Evolutionary conservation across 2,113 vertebrate species (phyloP).

Genomic region (Ramphastos sulfuratus): DNA sequence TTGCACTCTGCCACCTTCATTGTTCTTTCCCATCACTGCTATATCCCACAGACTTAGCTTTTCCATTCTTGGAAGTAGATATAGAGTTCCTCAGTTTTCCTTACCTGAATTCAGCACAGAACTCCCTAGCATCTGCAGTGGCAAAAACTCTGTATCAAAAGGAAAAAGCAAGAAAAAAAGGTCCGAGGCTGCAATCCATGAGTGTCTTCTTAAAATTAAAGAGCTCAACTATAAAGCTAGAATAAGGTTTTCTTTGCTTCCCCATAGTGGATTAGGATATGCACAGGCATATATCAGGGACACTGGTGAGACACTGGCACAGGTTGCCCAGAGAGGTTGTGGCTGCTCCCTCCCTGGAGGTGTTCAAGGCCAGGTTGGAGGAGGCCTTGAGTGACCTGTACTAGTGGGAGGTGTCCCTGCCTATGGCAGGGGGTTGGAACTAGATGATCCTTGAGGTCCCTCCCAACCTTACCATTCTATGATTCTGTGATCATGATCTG

Average conservation of each 20-base stretch:
- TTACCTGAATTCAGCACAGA: background rate
- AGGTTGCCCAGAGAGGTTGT: no score
- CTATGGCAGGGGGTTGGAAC: no score
- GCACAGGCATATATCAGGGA: background rate
- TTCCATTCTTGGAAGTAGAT: background rate
- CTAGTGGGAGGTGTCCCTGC: no score
- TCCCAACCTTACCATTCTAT: no score
- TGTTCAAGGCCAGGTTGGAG: no score
- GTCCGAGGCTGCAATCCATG: background rate
- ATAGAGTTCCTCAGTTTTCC: background rate
- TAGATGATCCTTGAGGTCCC: no score
- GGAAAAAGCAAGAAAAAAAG: background rate
- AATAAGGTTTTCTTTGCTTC: background rate
- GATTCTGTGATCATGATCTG: background rate
- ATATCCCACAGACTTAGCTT: background rate
- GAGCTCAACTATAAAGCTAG: background rate
- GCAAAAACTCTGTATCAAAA: background rate
- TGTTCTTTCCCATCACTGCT: background rate
- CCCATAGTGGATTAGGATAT: background rate
- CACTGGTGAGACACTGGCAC: no score
- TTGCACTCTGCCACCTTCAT: rapidly evolving
- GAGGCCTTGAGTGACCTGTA: no score
- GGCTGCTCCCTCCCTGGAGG: no score
- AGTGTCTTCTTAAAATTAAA: background rate
- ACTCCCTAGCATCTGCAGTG: background rate